A percentile compares a stretch with the other conserved stretches of the same genome.
Evolutionary conservation across 1,140 invertebrate genomes (phyloP).

Genomic region (Eumeta japonica): DNA sequence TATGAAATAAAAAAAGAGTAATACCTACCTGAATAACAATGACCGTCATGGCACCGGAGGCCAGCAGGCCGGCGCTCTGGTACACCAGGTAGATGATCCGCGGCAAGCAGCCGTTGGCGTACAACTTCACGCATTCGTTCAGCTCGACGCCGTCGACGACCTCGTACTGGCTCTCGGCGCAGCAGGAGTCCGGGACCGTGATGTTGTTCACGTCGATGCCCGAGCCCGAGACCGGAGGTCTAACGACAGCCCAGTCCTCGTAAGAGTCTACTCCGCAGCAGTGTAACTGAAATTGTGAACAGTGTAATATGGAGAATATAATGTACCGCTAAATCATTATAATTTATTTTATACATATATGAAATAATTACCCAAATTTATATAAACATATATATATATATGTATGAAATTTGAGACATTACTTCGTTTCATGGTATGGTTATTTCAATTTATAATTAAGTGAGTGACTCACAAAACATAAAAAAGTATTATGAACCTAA

Average conservation of each 20-base stretch:
- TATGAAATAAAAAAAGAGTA: neutral
- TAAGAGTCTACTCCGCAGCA: conserved; percentile 71
- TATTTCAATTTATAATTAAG: too few species aligned
- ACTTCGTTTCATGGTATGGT: too few species aligned
- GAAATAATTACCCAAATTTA: neutral
- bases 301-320: too few species aligned
- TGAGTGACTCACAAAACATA: too few species aligned
- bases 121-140: conserved; percentile 38
- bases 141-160: conserved; percentile 17
- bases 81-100: conserved; percentile 67
- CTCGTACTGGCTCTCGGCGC: conserved; percentile 28
- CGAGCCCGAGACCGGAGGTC: conserved; percentile 10
- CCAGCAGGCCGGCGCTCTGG: conserved; percentile 72
- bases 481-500: too few species aligned
- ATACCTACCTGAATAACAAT: conserved; percentile 70
- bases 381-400: neutral
- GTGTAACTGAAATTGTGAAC: conserved; percentile 59
- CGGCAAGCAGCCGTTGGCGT: conserved; percentile 65
- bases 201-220: conserved; percentile 33
- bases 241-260: conserved; percentile 63
- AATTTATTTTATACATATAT: neutral
- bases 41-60: conserved; percentile 78
- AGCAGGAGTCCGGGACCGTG: conserved; percentile 61
- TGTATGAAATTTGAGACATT: neutral
- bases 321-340: neutral